phyloP scores from a whole-genome alignment of 2,797 vertebrate species.

The Thripadectes ignobilis region DNA sequence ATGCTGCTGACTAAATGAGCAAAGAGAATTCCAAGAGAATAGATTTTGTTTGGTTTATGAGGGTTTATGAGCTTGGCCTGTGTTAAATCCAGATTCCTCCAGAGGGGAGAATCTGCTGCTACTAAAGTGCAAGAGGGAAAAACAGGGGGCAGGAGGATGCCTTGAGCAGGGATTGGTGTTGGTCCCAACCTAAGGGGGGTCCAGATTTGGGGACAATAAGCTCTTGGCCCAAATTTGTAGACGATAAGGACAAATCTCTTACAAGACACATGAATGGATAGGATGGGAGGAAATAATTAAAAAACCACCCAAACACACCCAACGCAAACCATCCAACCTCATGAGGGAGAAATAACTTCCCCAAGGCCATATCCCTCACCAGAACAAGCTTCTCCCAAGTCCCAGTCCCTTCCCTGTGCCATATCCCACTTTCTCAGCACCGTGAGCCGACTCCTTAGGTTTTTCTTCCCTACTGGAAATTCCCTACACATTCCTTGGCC shows the following conservation, averaged over 20 bases:
- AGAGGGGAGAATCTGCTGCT: background rate
- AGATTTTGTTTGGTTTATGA: background rate
- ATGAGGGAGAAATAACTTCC: background rate
- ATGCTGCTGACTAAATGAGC: background rate
- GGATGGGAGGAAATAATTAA: background rate
- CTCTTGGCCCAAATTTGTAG: background rate
- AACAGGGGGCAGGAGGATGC: background rate
- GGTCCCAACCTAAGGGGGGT: background rate
- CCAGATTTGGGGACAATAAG: rapidly evolving
- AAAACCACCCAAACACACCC: background rate
- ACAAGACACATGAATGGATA: rapidly evolving
- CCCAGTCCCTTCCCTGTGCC: background rate
- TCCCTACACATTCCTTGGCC: background rate
- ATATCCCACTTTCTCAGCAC: rapidly evolving
- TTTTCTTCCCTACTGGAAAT: background rate
- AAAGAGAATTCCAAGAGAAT: background rate
- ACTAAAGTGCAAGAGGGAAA: background rate
- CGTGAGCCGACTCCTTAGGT: rapidly evolving
- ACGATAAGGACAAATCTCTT: background rate
- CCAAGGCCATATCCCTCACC: background rate
- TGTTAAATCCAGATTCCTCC: background rate
- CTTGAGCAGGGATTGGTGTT: background rate
- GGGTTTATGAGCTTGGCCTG: background rate
- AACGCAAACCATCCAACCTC: background rate
- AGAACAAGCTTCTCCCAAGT: background rate